phyloP scores from a whole-genome alignment of 1,140 invertebrate genomes.

The Carposina sasakii region DNA sequence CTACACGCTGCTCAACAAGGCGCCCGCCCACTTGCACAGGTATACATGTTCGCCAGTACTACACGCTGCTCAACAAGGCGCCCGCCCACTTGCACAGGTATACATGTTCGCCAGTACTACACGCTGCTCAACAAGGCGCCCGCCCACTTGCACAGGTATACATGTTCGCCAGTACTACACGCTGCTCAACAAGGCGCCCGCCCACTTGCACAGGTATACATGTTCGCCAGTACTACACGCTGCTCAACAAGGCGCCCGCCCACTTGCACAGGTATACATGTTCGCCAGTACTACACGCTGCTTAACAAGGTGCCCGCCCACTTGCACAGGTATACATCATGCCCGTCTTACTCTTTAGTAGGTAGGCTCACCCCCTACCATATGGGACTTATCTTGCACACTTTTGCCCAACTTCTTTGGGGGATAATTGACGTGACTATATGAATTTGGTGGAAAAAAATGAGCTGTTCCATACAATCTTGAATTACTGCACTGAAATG shows the following conservation, averaged over 20 bases:
- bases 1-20: conserved; percentile 94
- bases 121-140: conserved; percentile 91
- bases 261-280: conserved; percentile 92
- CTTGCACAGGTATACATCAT: conserved; percentile 92
- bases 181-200: conserved; percentile 90
- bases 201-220: conserved; percentile 92
- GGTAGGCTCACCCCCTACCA: no score
- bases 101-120: conserved; percentile 30
- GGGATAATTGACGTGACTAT: no score
- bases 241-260: conserved; percentile 90
- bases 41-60: conserved; percentile 98
- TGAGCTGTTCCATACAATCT: no score
- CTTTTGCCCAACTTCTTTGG: no score
- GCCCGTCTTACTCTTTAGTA: no score
- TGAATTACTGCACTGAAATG: no score
- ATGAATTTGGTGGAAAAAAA: no score
- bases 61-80: conserved; percentile 93
- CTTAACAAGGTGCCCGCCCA: conserved; percentile 80
- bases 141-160: conserved; percentile 90
- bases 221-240: conserved; percentile 59
- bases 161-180: conserved; percentile 56
- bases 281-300: conserved; percentile 51
- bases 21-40: conserved; percentile 91
- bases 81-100: conserved; percentile 92
- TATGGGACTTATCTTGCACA: no score